A percentile compares a stretch with the other conserved stretches of the same genome.
These are phyloP conservation scores for Junonia oenone DNA, from an alignment of 2,888 invertebrate genomes.

Conservation along the genomic window DNA sequence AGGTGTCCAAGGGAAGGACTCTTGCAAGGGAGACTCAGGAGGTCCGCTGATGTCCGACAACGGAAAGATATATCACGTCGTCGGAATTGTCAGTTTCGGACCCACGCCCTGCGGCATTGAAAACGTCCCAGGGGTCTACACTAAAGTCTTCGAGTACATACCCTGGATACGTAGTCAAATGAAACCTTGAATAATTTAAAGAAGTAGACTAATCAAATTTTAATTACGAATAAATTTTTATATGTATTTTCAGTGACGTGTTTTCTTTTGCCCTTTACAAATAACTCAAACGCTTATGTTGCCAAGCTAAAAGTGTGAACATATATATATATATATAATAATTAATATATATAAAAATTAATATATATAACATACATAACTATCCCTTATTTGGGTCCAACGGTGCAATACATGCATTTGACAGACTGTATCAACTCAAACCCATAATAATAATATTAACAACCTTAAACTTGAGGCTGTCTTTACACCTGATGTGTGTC, in stretches of 20 bases:
- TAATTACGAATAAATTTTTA: slow-evolving; percentile 9
- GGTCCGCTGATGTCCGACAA: slow-evolving; percentile 79
- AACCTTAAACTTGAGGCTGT: no score
- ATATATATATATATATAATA: no score
- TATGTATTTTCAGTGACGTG: neutral
- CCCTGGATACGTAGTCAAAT: slow-evolving; percentile 78
- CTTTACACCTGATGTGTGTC: no score
- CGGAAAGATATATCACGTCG: slow-evolving; percentile 39
- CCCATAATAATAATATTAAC: no score
- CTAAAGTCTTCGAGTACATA: slow-evolving; percentile 76
- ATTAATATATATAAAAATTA: no score
- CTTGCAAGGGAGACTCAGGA: slow-evolving; percentile 82
- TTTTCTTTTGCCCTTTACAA: neutral
- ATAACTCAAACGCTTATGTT: no score
- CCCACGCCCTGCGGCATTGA: slow-evolving; percentile 80
- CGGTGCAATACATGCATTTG: no score
- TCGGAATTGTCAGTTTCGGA: slow-evolving; percentile 83
- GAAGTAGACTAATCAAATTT: neutral
- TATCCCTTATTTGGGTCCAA: no score
- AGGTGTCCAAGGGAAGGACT: slow-evolving; percentile 76
- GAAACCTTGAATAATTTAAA: slow-evolving; percentile 33
- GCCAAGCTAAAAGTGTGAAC: no score
- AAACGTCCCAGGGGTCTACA: slow-evolving; percentile 82
- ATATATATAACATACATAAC: no score
- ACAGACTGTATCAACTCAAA: no score